Evolutionary conservation across 2,888 invertebrate species (phyloP).

Genomic region (Trisateles emortualis): DNA sequence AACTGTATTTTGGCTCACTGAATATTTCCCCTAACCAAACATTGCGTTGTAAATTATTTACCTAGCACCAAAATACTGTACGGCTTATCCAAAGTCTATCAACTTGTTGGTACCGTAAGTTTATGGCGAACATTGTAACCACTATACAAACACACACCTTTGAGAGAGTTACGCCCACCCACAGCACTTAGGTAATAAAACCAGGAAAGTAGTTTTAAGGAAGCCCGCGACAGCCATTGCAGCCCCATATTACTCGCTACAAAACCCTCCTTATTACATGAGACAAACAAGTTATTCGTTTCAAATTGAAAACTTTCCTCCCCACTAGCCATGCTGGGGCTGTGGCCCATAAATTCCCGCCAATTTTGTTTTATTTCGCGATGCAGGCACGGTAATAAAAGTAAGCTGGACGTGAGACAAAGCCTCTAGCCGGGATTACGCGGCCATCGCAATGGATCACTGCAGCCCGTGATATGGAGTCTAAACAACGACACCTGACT

Average conservation of each 20-base stretch:
- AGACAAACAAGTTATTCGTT: constrained; percentile 86
- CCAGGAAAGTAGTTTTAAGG: constrained; percentile 85
- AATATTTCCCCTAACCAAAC: not conserved
- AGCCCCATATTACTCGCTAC: constrained; percentile 78
- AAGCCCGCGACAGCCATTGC: constrained; percentile 81
- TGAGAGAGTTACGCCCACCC: constrained; percentile 66
- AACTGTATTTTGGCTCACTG: not conserved
- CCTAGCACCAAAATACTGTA: constrained; percentile 4
- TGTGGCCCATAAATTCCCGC: constrained; percentile 85
- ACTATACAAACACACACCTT: constrained; percentile 55
- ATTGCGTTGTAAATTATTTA: not conserved
- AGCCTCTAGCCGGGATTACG: constrained; percentile 83
- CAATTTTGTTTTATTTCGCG: constrained; percentile 87
- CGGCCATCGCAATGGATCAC: constrained; percentile 83
- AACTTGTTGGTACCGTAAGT: constrained; percentile 24
- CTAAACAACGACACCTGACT: constrained; percentile 78
- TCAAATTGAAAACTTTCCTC: constrained; percentile 87
- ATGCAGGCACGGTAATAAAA: constrained; percentile 86
- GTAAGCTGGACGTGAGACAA: constrained; percentile 87
- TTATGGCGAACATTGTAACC: constrained; percentile 49
- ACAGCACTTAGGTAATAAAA: constrained; percentile 83
- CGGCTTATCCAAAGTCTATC: constrained; percentile 16
- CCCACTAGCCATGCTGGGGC: constrained; percentile 82
- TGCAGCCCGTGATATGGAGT: constrained; percentile 78
- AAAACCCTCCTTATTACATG: constrained; percentile 84